phyloP scores from a whole-genome alignment of 2,888 invertebrate species.

The Chalcosyrphus nemorum region DNA sequence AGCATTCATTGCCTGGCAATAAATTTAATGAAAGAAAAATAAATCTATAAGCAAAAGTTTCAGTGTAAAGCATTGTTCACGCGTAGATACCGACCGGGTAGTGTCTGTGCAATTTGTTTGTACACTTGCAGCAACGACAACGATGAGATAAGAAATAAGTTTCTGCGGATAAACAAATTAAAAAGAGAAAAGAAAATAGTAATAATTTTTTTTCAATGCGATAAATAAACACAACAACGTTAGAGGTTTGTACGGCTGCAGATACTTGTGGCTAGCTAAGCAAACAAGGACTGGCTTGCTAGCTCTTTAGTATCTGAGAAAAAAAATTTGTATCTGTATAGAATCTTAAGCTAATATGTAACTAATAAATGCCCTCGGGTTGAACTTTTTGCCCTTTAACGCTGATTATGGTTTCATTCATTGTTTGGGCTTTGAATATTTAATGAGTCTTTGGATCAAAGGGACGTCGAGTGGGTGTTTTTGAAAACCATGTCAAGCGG shows the following conservation, averaged over 20 bases:
- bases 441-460: background rate
- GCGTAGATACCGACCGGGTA: background rate
- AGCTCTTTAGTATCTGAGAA: background rate
- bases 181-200: conserved; percentile 26
- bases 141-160: conserved; percentile 16
- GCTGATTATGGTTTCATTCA: conserved; percentile 19
- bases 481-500: background rate
- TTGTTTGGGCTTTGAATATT: background rate
- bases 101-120: background rate
- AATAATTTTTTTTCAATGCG: background rate
- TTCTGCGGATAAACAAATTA: conserved; percentile 44
- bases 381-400: conserved; percentile 20
- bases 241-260: conserved; percentile 46
- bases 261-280: background rate
- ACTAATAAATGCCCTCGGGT: background rate
- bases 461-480: background rate
- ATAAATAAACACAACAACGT: conserved; percentile 42
- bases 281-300: background rate
- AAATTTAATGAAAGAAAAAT: background rate
- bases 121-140: background rate
- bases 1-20: background rate
- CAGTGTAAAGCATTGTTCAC: background rate
- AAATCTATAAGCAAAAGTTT: too few relatives aligned
- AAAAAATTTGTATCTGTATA: too few relatives aligned
- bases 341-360: background rate